These are phyloP conservation scores for Piscicola geometra DNA, from an alignment of 2,888 invertebrate species.

Conservation along the genomic window DNA sequence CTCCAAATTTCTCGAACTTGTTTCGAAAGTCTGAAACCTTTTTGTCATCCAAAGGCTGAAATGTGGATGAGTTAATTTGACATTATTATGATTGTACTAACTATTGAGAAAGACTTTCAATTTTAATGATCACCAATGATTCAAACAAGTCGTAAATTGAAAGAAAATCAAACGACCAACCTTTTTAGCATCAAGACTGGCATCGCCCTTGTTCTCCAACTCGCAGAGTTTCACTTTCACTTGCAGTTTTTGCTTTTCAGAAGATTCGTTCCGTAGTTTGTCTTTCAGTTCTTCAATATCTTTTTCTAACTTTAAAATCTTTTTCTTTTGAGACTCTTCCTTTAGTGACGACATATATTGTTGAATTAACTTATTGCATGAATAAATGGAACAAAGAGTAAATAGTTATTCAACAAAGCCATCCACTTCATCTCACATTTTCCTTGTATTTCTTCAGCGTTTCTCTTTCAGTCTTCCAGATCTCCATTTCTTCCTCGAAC, in stretches of 20 bases:
- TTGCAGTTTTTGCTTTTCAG: conserved; percentile 24
- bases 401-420: neutral
- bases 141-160: neutral
- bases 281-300: conserved; percentile 25
- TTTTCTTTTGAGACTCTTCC: conserved; percentile 20
- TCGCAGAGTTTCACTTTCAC: conserved; percentile 15
- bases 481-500: conserved; percentile 8
- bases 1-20: conserved; percentile 42
- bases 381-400: neutral
- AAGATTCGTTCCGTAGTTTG: conserved; percentile 12
- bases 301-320: conserved; percentile 18
- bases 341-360: neutral
- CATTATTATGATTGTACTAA: neutral
- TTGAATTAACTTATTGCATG: too few relatives aligned
- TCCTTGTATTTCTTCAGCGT: conserved; percentile 10
- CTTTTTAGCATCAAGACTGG: conserved; percentile 26
- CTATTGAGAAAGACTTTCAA: neutral
- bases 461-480: conserved; percentile 4
- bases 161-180: neutral
- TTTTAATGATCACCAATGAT: neutral
- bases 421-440: neutral
- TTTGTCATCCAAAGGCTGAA: conserved; percentile 29
- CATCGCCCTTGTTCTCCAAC: neutral
- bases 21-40: conserved; percentile 40
- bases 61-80: neutral